Percentiles rank a stretch among this genome's conserved stretches.
Evolutionary conservation across 2,888 invertebrate species (phyloP).

Genomic region (Lampropteryx suffumata): DNA sequence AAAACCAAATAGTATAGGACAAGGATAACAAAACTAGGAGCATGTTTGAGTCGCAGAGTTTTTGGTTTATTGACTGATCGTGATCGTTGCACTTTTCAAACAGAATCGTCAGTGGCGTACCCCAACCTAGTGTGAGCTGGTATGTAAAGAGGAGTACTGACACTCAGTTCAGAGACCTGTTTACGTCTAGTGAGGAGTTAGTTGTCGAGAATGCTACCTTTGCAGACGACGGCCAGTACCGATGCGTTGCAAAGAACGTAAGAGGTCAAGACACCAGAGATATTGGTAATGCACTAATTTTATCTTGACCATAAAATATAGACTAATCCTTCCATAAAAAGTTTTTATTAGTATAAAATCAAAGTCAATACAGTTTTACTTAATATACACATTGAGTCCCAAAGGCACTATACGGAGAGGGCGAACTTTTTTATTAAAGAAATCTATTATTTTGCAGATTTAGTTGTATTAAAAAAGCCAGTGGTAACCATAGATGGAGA

Average conservation of each 20-base stretch:
- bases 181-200: neutral
- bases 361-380: no score
- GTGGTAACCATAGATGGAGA: conserved; percentile 2
- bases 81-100: neutral
- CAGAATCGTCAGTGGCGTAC: conserved; percentile 8
- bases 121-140: conserved; percentile 2
- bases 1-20: no score
- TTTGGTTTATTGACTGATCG: no score
- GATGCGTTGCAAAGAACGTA: conserved; percentile 2
- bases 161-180: neutral
- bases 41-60: no score
- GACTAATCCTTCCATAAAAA: no score
- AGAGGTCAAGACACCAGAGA: neutral
- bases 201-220: conserved; percentile 1
- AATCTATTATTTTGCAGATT: conserved; percentile 14
- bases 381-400: no score
- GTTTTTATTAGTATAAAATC: no score
- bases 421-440: no score
- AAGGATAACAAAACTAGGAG: no score
- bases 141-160: neutral
- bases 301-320: no score
- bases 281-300: neutral
- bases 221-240: conserved; percentile 5
- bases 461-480: conserved; percentile 13
- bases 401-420: no score